Base-by-base conservation (phyloP, 2,113 vertebrate genomes). In the Uria aalge region DNA sequence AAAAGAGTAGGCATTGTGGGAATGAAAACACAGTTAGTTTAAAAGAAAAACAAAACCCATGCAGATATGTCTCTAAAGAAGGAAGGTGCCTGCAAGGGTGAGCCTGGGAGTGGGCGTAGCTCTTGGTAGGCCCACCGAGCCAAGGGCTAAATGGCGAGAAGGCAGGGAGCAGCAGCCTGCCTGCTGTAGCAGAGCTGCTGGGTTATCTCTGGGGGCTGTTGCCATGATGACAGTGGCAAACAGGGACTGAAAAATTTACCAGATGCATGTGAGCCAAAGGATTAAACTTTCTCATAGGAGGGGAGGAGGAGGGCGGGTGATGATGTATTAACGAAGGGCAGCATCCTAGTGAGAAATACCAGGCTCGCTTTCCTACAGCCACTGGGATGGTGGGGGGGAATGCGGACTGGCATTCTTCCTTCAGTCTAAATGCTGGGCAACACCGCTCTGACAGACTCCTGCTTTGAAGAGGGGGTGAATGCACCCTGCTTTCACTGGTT, bases 241-340 rank as follows among this genome's bases (percentile, higher is more conserved):
- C 50, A 73, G 80, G 95, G 77, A 67, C 80, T 95, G 84, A 88
- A 94, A 96, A 95, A 95, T 76, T 79, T 82, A 92, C 89, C 89
- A 91, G 86, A 85, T 90, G 80, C 2, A 0, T 90, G 84, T 85
- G 86, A 97, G 80, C 89, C 73, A 80, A 72, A 96, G 89, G 80
- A 82, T 95, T 95, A 89, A 96, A 92, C 83, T 95, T 96, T 72
- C 86, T 85, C 74, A 76, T 79, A 89, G 57, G 60, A 72, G n/a
- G 45, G 40, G 40, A 63, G 41, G 68, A 71, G 48, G 38, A 90
- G 60, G 12, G 53, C 0, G 30, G 36, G 73, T 79, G 77, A 68
- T 78, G 84, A 76, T 68, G 66, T 94, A 75, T 94, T 87, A 81
- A 69, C 1, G 0, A 92, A 92, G 83, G 77, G 57, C 76, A 79